Evolutionary conservation across 2,888 invertebrate genomes (phyloP), one percentile per base, ranked within the genome.

Genomic region (Cheilosia scutellata): DNA sequence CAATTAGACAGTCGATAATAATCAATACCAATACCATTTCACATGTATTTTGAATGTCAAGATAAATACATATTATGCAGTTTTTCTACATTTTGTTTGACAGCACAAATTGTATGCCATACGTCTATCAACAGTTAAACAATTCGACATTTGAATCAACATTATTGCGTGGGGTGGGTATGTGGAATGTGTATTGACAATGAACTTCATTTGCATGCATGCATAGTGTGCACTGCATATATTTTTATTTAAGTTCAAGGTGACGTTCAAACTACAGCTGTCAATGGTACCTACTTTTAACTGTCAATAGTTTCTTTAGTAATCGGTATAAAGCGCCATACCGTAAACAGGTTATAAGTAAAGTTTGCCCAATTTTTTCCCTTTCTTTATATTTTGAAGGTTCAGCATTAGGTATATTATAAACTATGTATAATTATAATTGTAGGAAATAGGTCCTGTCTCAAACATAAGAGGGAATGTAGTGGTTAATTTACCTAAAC

Each of bases 81-180:
- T 25, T 49, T 40, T 62, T 44, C 9, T 27, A 44, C 7, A 5
- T 25, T 58, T 20, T 16, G 11, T 20, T 63, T 9, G 33, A 37
- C 33, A 33, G 62, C 6, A 4, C 16, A 44, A 63, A 40, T 37
- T 37, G 16, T 37, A 55, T 63, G 55, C n/a, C 44, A 33, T 44
- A 53, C 31, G 53, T 72, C 72, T 25, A 53, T 53, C 53, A 44
- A 42, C 16, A 42, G n/a, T 4, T 2, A 44, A 53, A 62, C 31
- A 6, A 51, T 47, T 55, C 37, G 74, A 47, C 74, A 74, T 74
- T 74, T 37, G 20, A 63, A 65, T 65, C 53, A 63, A 57, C 51
- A 40, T 31, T 49, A 16, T 72, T 53, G 72, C 72, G 62, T 72
- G 62, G 4, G n/a, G 33, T 16, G 2, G 33, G 5, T 25, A 11